Evolutionary conservation across 2,888 invertebrate species (phyloP).

Genomic region (Eupithecia tripunctaria): DNA sequence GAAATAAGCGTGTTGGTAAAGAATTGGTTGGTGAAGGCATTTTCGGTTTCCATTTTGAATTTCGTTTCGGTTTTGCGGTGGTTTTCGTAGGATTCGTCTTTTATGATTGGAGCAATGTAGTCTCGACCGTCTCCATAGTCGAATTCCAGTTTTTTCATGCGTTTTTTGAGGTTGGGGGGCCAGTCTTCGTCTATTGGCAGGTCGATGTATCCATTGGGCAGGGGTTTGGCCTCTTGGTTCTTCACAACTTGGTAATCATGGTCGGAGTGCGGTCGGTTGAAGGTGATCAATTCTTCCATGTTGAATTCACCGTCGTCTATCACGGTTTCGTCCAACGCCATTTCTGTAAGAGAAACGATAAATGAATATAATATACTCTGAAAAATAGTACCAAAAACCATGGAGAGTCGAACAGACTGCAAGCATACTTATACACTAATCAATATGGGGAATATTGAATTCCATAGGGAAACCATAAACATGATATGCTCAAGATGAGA

Average conservation of each 20-base stretch:
- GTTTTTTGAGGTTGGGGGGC: conserved; percentile 82
- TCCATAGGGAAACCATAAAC: no score
- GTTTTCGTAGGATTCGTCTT: conserved; percentile 73
- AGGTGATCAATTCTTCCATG: conserved; percentile 86
- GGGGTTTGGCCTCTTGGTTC: conserved; percentile 59
- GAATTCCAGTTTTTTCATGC: conserved; percentile 77
- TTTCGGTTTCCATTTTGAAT: conserved; percentile 55
- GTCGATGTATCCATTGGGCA: conserved; percentile 80
- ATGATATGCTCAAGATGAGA: no score
- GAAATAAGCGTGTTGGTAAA: conserved; percentile 69
- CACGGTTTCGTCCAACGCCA: conserved; percentile 76
- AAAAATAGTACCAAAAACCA: no score
- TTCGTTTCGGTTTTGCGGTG: conserved; percentile 62
- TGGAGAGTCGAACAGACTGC: no score
- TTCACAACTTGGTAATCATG: conserved; percentile 81
- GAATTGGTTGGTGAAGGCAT: conserved; percentile 51
- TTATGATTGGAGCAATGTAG: conserved; percentile 72
- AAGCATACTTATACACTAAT: no score
- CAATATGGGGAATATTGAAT: no score
- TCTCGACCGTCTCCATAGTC: conserved; percentile 75
- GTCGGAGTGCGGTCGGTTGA: conserved; percentile 78
- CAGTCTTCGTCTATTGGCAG: conserved; percentile 85
- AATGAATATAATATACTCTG: no score
- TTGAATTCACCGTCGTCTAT: conserved; percentile 85
- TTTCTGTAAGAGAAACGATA: conserved; percentile 60